phyloP scores from a whole-genome alignment of 1,140 invertebrate genomes.

The Zaprionus taronus region DNA sequence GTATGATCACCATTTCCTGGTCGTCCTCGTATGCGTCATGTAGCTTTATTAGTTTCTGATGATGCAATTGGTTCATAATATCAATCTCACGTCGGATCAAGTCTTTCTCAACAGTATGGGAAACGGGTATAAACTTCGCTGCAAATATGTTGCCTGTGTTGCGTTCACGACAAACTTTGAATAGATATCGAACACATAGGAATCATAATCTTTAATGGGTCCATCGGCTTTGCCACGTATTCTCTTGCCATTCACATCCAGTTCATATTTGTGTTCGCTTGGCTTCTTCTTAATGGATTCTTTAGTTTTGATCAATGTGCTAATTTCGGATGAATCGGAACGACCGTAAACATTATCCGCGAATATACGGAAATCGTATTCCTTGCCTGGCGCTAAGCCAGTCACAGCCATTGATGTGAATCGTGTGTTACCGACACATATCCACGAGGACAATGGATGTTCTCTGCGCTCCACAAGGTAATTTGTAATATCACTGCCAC shows the following conservation, averaged over 20 bases:
- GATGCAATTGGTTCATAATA: conserved; percentile 99
- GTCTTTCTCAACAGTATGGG: conserved; percentile 97
- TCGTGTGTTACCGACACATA: conserved; percentile 96
- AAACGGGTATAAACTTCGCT: conserved; percentile 99
- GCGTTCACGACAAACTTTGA: conserved; percentile 98
- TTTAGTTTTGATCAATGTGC: conserved; percentile 92
- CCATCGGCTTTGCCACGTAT: conserved; percentile 95
- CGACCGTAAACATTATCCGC: conserved; percentile 98
- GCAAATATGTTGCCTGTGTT: conserved; percentile 98
- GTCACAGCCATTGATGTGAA: conserved; percentile 96
- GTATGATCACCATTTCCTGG: conserved; percentile 99
- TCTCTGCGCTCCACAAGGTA: conserved; percentile 98
- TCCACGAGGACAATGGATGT: conserved; percentile 97
- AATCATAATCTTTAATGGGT: conserved; percentile 96
- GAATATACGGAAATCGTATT: conserved; percentile 98
- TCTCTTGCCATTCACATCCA: conserved; percentile 96
- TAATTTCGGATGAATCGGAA: conserved; percentile 95
- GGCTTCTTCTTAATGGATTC: conserved; percentile 91
- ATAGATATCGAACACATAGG: conserved; percentile 98
- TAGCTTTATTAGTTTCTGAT: conserved; percentile 98
- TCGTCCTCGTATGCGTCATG: conserved; percentile 99
- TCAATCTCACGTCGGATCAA: conserved; percentile 99
- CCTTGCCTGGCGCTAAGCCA: conserved; percentile 93
- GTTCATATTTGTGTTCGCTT: conserved; percentile 91
- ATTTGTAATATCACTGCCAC: conserved; percentile 97